Base-by-base conservation (phyloP, 2,797 vertebrate species). In the Macroramphosus scolopax region DNA sequence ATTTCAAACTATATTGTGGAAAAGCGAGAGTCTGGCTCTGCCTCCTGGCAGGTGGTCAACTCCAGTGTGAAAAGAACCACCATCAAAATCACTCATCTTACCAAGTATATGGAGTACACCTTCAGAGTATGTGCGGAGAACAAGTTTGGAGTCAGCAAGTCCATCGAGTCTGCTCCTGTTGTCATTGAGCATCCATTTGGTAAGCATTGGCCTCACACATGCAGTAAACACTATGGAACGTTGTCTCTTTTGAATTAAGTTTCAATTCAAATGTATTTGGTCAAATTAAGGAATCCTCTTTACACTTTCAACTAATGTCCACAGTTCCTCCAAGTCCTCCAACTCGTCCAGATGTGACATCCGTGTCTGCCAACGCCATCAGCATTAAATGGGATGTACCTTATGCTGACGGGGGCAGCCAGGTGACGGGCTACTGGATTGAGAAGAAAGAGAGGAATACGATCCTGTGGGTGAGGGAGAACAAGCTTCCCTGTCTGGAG, bases 401-500 rank as follows among this genome's bases (percentile, higher is more conserved):
- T 24, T 99, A 99, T 72, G 89, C 95, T 36, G 97, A 99, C 36
- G 97, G 97, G 26, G 97, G 97, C 77, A 99, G 96, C 82, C 84
- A 93, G 82, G 86, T 98, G 58, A 89, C 92, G 38, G 97, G 96
- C 57, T 99, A 98, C 63, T 98, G 95, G 97, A 95, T 99, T 64
- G 97, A 99, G 84, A 99, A 96, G 88, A 99, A 99, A 70, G 97
- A 99, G 77, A 93, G 96, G 20, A 99, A 99, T 80, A 98, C 95
- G 0, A 99, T 99, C 60, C 87, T 99, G 48, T 99, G 97, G 97
- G 93, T 96, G 72, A 93, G 96, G 58, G 97, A 99, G 83, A 99
- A 99, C 88, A 99, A 98, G 83, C 86, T 93, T 14, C 96, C 94
- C 4, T 98, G 94, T 72, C 83, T 91, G 64, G 97, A 99, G 18